A percentile compares a stretch with the other conserved stretches of the same genome.
phyloP scores from a whole-genome alignment of 2,113 vertebrate genomes.

The Perognathus longimembris region DNA sequence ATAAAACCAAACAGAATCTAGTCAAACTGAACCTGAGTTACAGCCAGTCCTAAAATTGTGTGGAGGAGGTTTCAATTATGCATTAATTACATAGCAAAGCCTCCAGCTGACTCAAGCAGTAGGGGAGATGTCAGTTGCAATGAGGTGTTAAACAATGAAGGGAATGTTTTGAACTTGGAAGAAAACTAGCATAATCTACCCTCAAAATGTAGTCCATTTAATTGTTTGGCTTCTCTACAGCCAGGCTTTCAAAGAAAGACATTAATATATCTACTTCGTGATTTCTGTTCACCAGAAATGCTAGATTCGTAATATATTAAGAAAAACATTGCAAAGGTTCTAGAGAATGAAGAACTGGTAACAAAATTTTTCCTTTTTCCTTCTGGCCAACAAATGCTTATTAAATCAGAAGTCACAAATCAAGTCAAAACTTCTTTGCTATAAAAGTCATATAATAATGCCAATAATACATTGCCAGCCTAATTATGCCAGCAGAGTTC shows the following conservation, averaged over 20 bases:
- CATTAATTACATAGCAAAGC: slow-evolving; percentile 71
- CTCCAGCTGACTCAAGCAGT: slow-evolving; percentile 73
- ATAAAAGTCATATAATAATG: not conserved
- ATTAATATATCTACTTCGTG: slow-evolving; percentile 34
- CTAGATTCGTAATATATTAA: slow-evolving; percentile 6
- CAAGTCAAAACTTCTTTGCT: slow-evolving; percentile 26
- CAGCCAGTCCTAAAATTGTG: slow-evolving; percentile 63
- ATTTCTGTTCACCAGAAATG: slow-evolving; percentile 15
- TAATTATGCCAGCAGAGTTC: not conserved
- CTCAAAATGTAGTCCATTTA: slow-evolving; percentile 27
- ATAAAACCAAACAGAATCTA: slow-evolving; percentile 70
- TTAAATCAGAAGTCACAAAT: slow-evolving; percentile 47
- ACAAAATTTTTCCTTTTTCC: not conserved
- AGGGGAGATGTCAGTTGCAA: slow-evolving; percentile 72
- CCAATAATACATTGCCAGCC: not conserved
- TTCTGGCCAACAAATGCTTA: not conserved
- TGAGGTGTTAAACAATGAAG: slow-evolving; percentile 75
- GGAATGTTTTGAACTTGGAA: slow-evolving; percentile 64
- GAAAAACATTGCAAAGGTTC: not conserved
- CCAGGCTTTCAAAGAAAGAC: not conserved
- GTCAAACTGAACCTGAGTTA: slow-evolving; percentile 55
- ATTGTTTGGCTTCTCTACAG: not conserved
- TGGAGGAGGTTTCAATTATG: slow-evolving; percentile 78
- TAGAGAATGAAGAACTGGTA: not conserved
- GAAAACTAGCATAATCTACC: slow-evolving; percentile 42